Evolutionary conservation across 2,888 invertebrate genomes (phyloP), one percentile per base, ranked within the genome.

Genomic region (Branchinecta sandiegonensis): DNA sequence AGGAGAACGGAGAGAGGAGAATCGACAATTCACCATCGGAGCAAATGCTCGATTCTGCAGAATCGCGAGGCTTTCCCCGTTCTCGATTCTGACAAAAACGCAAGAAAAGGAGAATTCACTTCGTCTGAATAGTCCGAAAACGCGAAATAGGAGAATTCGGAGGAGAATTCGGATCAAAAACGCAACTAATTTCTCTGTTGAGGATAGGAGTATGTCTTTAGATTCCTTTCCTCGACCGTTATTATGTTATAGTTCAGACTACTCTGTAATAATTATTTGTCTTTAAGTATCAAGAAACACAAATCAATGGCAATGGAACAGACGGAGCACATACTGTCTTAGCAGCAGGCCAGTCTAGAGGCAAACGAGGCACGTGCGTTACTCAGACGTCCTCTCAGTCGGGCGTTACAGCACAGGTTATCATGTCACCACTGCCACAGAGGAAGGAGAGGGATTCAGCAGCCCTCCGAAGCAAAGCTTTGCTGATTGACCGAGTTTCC

Each of bases 401-500:
- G 48, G 23, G 23, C 10, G n/a, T 23, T 17, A 23, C 63, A n/a
- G 23, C 23, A 9, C 63, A 56, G 23, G 23, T 66, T 14, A 13
- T 46, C 13, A 12, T 23, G 66, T 66, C 66, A 14, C 46, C 66
- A 10, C 11, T 10, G 8, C 48, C 46, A 13, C 37, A n/a, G 13
- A 7, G 12, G 47, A 65, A 37, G 47, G 46, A 68, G 23, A 46
- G 23, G 9, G 46, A 47, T 14, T 23, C 46, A 1, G 65, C 17
- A 37, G 48, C 65, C 46, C 46, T 46, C n/a, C 46, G 65, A 14
- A 10, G 17, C 23, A 68, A 64, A 46, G 68, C 68, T 23, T 66
- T 68, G 47, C 46, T 65, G 46, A 68, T 68, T 47, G 68, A 68
- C 48, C 65, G 65, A 17, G 46, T 68, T 65, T 68, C 68, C 8